Conservation (phyloP, 1,140 invertebrate species). For the Drosophila hydei region DNA sequence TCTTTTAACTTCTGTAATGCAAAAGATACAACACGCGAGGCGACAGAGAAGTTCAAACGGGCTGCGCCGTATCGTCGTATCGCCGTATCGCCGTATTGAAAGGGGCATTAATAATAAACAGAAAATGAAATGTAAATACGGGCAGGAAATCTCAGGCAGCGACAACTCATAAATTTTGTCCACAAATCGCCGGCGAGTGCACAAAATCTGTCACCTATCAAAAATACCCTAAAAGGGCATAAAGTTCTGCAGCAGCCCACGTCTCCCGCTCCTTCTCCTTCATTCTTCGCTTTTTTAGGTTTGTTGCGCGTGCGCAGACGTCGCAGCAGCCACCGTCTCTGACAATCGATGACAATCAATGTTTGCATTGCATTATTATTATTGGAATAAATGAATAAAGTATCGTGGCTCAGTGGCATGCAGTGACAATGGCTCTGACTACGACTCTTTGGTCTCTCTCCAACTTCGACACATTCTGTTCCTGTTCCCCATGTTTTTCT, state of each 20-base stretch:
- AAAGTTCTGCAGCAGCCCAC: constrained; percentile 34
- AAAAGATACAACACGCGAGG: constrained; percentile 47
- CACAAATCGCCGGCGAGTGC: constrained; percentile 66
- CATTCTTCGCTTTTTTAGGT: constrained; percentile 13
- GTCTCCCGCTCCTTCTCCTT: not conserved
- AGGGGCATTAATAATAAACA: constrained; percentile 68
- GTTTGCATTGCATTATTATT: constrained; percentile 84
- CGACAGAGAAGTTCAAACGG: constrained; percentile 14
- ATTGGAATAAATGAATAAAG: constrained; percentile 84
- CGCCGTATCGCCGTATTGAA: constrained; percentile 7
- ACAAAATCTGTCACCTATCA: constrained; percentile 83
- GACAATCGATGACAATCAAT: constrained; percentile 83
- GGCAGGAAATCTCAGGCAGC: constrained; percentile 47
- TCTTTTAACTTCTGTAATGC: constrained; percentile 23
- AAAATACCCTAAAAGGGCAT: constrained; percentile 83
- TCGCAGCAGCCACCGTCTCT: constrained; percentile 39
- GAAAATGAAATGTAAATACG: constrained; percentile 71
- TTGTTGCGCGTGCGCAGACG: constrained; percentile 68
- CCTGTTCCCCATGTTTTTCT: constrained; percentile 28
- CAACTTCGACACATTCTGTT: constrained; percentile 54
- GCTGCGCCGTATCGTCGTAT: too few species aligned
- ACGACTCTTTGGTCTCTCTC: constrained; percentile 4
- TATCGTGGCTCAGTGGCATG: constrained; percentile 70
- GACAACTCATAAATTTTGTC: constrained; percentile 79
- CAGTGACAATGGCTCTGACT: constrained; percentile 72